Conservation (phyloP, 2,888 invertebrate genomes). For the Drosophila hawaiiensis region DNA sequence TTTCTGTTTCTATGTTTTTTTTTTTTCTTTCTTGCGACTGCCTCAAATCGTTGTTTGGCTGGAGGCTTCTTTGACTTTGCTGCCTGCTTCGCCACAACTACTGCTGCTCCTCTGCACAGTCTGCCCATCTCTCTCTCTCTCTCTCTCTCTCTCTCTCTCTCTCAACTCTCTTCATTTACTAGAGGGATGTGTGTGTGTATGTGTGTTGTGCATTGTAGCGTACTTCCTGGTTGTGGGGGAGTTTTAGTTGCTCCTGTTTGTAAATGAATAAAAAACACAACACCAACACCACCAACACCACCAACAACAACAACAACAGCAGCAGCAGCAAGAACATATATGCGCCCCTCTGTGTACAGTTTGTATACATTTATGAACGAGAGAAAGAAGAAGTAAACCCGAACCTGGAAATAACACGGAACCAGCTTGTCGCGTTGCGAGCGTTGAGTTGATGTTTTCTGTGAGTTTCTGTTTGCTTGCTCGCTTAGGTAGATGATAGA, state of each 20-base stretch:
- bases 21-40: conserved; percentile 14
- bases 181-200: conserved; percentile 21
- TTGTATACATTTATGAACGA: conserved; percentile 35
- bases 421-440: conserved; percentile 45
- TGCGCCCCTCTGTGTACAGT: not conserved
- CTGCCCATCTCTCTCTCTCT: not conserved
- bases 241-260: conserved; percentile 55
- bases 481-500: conserved; percentile 42
- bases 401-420: conserved; percentile 40
- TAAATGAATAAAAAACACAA: conserved; percentile 58
- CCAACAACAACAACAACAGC: not conserved
- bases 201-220: conserved; percentile 58
- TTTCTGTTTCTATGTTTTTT: conserved; percentile 7
- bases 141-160: not conserved
- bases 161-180: not conserved
- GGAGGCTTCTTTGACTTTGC: not conserved
- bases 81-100: not conserved
- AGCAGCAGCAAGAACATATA: conserved; percentile 1
- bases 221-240: conserved; percentile 70
- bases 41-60: conserved; percentile 14
- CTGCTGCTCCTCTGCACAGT: not conserved
- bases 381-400: not conserved
- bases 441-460: conserved; percentile 15
- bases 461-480: conserved; percentile 46
- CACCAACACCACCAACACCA: conserved; percentile 10